These are phyloP conservation scores for Dioctria linearis DNA, from an alignment of 2,888 invertebrate genomes.

Conservation along the genomic window DNA sequence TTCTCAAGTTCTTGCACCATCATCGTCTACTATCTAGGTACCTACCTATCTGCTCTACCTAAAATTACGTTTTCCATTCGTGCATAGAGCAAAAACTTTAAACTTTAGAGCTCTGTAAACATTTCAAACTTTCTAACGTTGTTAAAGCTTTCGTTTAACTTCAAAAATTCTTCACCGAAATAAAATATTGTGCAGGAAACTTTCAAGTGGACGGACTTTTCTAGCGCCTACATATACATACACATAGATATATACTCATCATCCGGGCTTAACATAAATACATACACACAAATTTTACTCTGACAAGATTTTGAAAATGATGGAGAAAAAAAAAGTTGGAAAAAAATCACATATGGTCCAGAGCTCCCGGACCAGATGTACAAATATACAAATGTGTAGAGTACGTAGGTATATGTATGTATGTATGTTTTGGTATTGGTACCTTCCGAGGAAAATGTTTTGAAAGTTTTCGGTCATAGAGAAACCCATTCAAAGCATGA, in stretches of 20 bases:
- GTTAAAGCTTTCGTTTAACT: conserved; percentile 16
- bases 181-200: conserved; percentile 11
- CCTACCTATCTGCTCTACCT: neutral
- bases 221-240: neutral
- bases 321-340: neutral
- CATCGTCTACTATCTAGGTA: neutral
- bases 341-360: too few species aligned
- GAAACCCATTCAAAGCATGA: neutral
- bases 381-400: too few species aligned
- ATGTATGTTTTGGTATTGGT: too few species aligned
- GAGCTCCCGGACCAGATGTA: too few species aligned
- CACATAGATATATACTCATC: too few species aligned
- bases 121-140: conserved; percentile 19
- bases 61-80: neutral
- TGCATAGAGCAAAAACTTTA: neutral
- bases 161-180: neutral
- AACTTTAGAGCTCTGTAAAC: conserved; percentile 1
- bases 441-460: neutral
- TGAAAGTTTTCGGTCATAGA: neutral
- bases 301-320: neutral
- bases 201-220: conserved; percentile 16
- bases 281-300: neutral
- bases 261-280: too few species aligned
- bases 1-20: neutral
- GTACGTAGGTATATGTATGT: too few species aligned